Evolutionary conservation across 2,113 vertebrate species (phyloP), one percentile per base, ranked within the genome.

Genomic region (Centrocercus urophasianus): DNA sequence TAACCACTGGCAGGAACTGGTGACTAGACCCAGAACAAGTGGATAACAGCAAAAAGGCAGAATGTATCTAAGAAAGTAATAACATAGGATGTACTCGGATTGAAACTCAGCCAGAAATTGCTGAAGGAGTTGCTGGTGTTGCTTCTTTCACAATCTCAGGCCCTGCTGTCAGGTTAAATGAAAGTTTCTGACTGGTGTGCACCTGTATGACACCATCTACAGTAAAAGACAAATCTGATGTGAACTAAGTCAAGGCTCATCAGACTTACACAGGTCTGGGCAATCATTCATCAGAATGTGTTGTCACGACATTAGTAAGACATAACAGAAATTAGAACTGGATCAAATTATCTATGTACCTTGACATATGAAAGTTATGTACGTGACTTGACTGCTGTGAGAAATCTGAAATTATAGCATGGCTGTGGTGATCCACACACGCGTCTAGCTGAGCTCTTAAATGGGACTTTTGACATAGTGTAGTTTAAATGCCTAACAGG

Each of bases 241-340:
- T 90, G 93, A 95, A 91, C 84, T 78, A 96, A 87, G 86, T 92
- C 92, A 94, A 86, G 78, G 43, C 75, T 88, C 84, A 92, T 93
- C 67, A 80, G 59, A 71, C 76, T 89, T 90, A 93, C 63, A 86
- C 28, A 77, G 63, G 52, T 86, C 78, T 86, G 43, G 74, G 42
- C 45, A 90, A 89, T 76, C 43, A 59, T 84, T 93, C 65, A 75
- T 47, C 36, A 48, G 32, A 79, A 82, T 30, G 64, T 74, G 75
- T 74, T 90, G 57, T 72, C 65, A 57, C 1, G 6, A 91, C 2
- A 48, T 50, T 77, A 80, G 69, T 47, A 87, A 78, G 82, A 47
- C 60, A 32, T 30, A 93, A 67, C 88, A 94, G 75, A 94, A 94
- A 94, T 92, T 47, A 95, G 73, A 89, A 78, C 8, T 50, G 54